Evolutionary conservation across 2,888 invertebrate genomes (phyloP).

Genomic region (Calameuta pallipes): DNA sequence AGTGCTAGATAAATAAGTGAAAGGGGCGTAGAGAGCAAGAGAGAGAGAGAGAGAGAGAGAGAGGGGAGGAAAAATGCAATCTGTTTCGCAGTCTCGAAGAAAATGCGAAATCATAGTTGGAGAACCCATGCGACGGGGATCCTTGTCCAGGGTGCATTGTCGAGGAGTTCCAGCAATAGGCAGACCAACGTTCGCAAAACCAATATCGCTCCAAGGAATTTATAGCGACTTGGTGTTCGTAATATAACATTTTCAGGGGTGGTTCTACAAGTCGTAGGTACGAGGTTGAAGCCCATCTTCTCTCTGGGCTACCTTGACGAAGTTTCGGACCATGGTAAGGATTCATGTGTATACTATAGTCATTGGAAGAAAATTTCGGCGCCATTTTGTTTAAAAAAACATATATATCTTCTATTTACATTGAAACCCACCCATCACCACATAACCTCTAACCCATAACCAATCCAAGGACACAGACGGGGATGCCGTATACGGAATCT

Average conservation of each 20-base stretch:
- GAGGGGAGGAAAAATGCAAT: slow-evolving; percentile 34
- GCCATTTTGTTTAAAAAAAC: too few species aligned
- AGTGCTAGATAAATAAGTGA: slow-evolving; percentile 22
- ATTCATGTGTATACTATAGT: background rate
- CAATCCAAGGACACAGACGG: background rate
- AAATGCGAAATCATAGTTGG: slow-evolving; percentile 30
- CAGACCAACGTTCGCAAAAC: slow-evolving; percentile 21
- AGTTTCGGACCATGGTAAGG: background rate
- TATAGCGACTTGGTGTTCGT: slow-evolving; percentile 18
- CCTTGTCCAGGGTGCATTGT: slow-evolving; percentile 23
- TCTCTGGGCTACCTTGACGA: background rate
- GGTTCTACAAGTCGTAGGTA: background rate
- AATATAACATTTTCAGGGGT: background rate
- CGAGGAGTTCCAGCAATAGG: slow-evolving; percentile 1
- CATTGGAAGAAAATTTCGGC: background rate
- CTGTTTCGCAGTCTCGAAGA: slow-evolving; percentile 36
- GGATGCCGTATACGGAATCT: background rate
- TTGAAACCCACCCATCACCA: background rate
- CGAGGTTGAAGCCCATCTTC: background rate
- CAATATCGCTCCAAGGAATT: slow-evolving; percentile 32
- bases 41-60: background rate
- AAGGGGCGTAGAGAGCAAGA: slow-evolving; percentile 23
- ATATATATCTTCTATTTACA: background rate
- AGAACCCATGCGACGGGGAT: background rate
- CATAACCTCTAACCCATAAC: background rate